Evolutionary conservation across 2,888 invertebrate genomes (phyloP).

Genomic region (Poecilus cupreus): DNA sequence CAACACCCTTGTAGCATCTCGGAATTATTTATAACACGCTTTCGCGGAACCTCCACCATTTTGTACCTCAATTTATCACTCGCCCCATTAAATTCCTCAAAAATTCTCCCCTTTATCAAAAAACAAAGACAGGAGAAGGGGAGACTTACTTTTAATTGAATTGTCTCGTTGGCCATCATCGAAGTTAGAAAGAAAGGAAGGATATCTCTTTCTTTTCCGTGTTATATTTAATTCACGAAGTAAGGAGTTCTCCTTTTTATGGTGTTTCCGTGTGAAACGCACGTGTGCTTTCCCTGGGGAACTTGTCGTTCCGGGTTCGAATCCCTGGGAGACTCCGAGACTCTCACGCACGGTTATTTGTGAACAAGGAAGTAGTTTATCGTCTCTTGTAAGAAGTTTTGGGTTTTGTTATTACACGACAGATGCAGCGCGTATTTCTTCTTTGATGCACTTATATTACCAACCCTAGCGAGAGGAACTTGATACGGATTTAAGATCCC

Average conservation of each 20-base stretch:
- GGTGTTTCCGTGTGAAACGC: slow-evolving; percentile 54
- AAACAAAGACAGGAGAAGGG: neutral
- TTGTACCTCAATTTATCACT: slow-evolving; percentile 25
- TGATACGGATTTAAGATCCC: slow-evolving; percentile 31
- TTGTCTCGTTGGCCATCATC: slow-evolving; percentile 47
- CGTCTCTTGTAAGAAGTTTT: neutral
- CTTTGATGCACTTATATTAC: slow-evolving; percentile 47
- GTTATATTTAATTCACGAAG: slow-evolving; percentile 55
- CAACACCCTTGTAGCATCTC: slow-evolving; percentile 17
- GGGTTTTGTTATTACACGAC: neutral
- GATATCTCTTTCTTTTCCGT: slow-evolving; percentile 5
- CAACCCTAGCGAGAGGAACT: neutral
- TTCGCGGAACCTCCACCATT: neutral
- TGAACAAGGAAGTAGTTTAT: neutral
- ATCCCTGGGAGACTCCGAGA: neutral
- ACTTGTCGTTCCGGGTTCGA: slow-evolving; percentile 2
- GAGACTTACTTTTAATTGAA: slow-evolving; percentile 52
- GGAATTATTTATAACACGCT: slow-evolving; percentile 38
- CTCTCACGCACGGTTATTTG: neutral
- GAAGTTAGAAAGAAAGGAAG: slow-evolving; percentile 3
- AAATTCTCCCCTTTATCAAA: neutral
- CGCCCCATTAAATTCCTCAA: slow-evolving; percentile 28
- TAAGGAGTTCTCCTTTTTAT: slow-evolving; percentile 45
- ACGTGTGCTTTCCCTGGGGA: slow-evolving; percentile 50
- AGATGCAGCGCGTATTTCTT: slow-evolving; percentile 34